Conservation (phyloP, 2,113 vertebrate genomes). For the Alethe diademata region DNA sequence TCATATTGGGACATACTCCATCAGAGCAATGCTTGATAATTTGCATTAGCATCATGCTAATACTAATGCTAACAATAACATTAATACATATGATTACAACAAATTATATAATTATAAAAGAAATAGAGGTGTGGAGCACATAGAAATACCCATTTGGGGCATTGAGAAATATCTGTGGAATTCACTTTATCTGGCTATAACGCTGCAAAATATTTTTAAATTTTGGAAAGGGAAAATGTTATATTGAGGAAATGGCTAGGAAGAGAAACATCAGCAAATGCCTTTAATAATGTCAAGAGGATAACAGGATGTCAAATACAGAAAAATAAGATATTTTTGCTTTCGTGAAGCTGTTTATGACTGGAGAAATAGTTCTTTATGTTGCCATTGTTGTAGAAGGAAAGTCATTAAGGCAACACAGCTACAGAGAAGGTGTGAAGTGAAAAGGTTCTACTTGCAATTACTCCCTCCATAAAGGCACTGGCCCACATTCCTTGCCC, state of each 20-base stretch:
- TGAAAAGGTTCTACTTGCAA: neutral
- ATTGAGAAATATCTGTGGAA: neutral
- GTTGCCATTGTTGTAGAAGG: neutral
- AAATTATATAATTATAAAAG: neutral
- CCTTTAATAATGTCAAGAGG: neutral
- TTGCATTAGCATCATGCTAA: neutral
- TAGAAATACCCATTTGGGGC: neutral
- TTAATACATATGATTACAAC: fast-evolving
- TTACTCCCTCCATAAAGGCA: neutral
- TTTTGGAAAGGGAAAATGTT: neutral
- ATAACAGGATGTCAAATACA: neutral
- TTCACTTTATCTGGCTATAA: neutral
- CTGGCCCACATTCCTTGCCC: neutral
- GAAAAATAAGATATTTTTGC: neutral
- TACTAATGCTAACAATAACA: neutral
- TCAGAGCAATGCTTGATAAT: neutral
- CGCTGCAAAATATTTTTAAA: neutral
- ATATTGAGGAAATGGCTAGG: neutral
- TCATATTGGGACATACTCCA: neutral
- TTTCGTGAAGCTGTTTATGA: neutral
- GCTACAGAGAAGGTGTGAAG: neutral
- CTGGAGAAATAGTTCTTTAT: neutral
- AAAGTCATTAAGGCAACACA: neutral
- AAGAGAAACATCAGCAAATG: neutral
- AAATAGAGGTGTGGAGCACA: neutral